These are phyloP conservation scores for Vireo altiloquus DNA, from an alignment of 2,113 vertebrate species.

Conservation along the genomic window DNA sequence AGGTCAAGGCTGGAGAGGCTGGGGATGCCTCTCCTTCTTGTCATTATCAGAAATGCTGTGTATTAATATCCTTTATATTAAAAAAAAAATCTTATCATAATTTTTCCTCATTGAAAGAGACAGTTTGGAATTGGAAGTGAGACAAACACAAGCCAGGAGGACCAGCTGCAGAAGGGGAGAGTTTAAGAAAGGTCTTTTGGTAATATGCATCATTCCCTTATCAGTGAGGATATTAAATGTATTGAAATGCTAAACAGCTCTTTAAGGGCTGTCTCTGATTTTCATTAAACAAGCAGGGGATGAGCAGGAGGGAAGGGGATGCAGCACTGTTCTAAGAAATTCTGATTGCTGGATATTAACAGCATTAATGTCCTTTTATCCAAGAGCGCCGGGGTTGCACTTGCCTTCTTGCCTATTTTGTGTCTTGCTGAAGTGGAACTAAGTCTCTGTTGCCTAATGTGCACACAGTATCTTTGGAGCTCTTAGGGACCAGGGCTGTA, in stretches of 20 bases:
- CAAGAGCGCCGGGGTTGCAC: not conserved
- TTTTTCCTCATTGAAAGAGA: conserved; percentile 20
- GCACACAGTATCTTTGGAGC: not conserved
- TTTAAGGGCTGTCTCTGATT: conserved; percentile 57
- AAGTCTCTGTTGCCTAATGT: not conserved
- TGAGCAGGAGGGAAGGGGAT: conserved; percentile 18
- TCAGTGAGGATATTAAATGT: conserved; percentile 53
- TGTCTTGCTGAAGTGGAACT: conserved; percentile 24
- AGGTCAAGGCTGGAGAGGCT: conserved; percentile 17
- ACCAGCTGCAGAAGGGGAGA: not conserved
- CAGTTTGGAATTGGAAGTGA: conserved; percentile 31
- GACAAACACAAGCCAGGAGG: conserved; percentile 20
- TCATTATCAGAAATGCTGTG: conserved; percentile 15
- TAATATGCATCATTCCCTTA: conserved; percentile 51
- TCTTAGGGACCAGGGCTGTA: not conserved
- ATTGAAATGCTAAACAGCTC: conserved; percentile 66
- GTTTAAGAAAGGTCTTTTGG: conserved; percentile 38
- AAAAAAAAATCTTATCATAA: conserved; percentile 40
- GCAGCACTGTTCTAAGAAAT: conserved; percentile 13
- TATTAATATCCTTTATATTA: conserved; percentile 26
- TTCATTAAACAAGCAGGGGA: conserved; percentile 46
- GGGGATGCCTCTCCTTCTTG: not conserved
- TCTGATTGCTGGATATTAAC: conserved; percentile 51
- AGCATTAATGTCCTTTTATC: conserved; percentile 37
- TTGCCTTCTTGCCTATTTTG: conserved; percentile 17